phyloP scores from a whole-genome alignment of 2,888 invertebrate species.

The Ormia ochracea region DNA sequence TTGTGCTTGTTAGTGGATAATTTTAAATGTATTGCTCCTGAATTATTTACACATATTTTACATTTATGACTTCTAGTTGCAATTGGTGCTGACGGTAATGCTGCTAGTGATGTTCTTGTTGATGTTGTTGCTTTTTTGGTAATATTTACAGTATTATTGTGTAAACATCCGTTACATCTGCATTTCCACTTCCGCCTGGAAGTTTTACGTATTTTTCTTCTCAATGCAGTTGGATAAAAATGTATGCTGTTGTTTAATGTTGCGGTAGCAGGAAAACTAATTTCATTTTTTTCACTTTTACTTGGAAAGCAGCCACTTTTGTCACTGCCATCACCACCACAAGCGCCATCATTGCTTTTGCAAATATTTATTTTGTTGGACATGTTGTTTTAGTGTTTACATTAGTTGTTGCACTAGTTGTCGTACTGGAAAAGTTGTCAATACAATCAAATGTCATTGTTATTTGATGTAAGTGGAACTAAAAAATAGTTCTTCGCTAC shows the following conservation, averaged over 20 bases:
- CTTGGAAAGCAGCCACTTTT: background rate
- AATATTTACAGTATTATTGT: conserved; percentile 12
- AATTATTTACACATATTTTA: conserved; percentile 53
- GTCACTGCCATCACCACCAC: background rate
- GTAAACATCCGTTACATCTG: conserved; percentile 16
- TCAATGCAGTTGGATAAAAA: conserved; percentile 21
- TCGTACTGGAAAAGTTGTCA: conserved; percentile 28
- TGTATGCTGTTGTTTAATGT: background rate
- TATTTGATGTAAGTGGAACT: background rate
- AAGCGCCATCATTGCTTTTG: background rate
- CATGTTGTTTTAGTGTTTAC: conserved; percentile 1
- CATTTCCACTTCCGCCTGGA: conserved; percentile 55
- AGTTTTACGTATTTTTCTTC: conserved; percentile 49
- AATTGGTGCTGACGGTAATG: background rate
- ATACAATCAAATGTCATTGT: conserved; percentile 43
- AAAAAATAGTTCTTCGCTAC: background rate
- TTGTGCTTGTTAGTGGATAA: conserved; percentile 16
- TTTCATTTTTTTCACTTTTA: background rate
- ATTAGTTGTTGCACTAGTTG: background rate
- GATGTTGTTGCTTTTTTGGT: background rate
- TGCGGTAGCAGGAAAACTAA: background rate
- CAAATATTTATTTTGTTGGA: conserved; percentile 31
- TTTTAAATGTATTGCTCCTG: conserved; percentile 17
- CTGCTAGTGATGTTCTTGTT: background rate
- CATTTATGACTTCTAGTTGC: conserved; percentile 15